Percentiles rank a stretch among this genome's conserved stretches.
phyloP scores from a whole-genome alignment of 2,888 invertebrate species.

The Seira musarum region DNA sequence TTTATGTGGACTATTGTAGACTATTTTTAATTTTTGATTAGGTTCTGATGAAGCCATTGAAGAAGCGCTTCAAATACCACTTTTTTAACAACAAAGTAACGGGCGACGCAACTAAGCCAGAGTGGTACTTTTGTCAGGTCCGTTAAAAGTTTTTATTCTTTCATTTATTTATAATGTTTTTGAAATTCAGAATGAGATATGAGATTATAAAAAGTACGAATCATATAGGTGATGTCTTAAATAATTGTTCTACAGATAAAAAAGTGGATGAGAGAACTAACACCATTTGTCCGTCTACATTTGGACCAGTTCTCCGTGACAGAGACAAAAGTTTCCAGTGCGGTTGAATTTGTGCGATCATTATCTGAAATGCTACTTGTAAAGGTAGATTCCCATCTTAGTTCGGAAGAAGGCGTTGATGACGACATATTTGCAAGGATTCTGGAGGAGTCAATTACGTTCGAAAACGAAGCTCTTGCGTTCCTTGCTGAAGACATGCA shows the following conservation, averaged over 20 bases:
- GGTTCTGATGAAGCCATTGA: conserved; percentile 66
- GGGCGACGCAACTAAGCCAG: conserved; percentile 63
- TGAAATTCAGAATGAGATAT: background rate
- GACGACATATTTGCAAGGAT: conserved; percentile 66
- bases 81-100: conserved; percentile 67
- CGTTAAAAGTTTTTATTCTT: background rate
- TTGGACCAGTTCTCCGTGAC: conserved; percentile 60
- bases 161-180: background rate
- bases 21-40: conserved; percentile 13
- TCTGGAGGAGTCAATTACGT: conserved; percentile 66
- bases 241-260: conserved; percentile 51
- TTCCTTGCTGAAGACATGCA: conserved; percentile 53
- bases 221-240: no score
- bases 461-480: conserved; percentile 65
- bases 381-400: conserved; percentile 64
- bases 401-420: conserved; percentile 46
- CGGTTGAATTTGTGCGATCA: conserved; percentile 64
- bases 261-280: conserved; percentile 64
- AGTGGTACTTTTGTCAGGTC: conserved; percentile 69
- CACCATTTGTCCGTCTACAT: conserved; percentile 64
- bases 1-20: background rate
- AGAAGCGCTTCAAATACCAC: conserved; percentile 65
- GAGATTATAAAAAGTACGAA: no score
- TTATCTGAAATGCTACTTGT: conserved; percentile 65
- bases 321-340: conserved; percentile 62